Evolutionary conservation across 2,888 invertebrate genomes (phyloP).

Genomic region (Ligdia adustata): DNA sequence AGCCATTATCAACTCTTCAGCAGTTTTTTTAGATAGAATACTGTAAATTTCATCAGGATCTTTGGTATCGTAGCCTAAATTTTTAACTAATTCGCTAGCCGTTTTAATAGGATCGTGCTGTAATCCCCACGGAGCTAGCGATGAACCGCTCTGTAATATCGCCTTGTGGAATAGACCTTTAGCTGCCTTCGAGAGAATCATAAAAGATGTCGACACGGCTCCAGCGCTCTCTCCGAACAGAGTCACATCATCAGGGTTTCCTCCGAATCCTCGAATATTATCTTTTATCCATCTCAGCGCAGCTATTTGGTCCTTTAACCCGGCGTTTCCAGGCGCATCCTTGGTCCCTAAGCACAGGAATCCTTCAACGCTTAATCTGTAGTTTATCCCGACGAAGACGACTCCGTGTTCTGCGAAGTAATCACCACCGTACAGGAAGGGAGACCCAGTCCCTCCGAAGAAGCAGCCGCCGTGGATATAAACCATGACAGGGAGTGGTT

Average conservation of each 20-base stretch:
- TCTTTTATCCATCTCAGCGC: conserved; percentile 70
- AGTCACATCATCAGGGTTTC: conserved; percentile 69
- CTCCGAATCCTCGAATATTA: conserved; percentile 70
- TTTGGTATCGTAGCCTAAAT: conserved; percentile 65
- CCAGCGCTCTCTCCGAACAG: conserved; percentile 78
- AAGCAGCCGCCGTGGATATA: conserved; percentile 87
- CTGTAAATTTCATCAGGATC: conserved; percentile 65
- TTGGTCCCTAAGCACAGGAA: conserved; percentile 85
- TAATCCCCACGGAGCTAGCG: conserved; percentile 68
- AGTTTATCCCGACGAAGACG: conserved; percentile 85
- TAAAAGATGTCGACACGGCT: conserved; percentile 67
- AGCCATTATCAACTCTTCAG: conserved; percentile 58
- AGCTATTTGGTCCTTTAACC: conserved; percentile 80
- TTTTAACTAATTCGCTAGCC: conserved; percentile 61
- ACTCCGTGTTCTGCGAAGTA: conserved; percentile 84
- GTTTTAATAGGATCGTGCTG: conserved; percentile 66
- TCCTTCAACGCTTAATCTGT: conserved; percentile 83
- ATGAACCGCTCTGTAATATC: conserved; percentile 71
- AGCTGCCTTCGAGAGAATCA: conserved; percentile 64
- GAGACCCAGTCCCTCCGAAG: conserved; percentile 83
- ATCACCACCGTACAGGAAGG: conserved; percentile 85
- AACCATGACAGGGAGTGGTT: conserved; percentile 83
- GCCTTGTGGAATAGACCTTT: conserved; percentile 70
- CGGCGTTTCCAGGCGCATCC: conserved; percentile 87
- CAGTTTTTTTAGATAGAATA: conserved; percentile 59